Conservation (phyloP, 2,797 vertebrate species). For the Gobionotothen gibberifrons region DNA sequence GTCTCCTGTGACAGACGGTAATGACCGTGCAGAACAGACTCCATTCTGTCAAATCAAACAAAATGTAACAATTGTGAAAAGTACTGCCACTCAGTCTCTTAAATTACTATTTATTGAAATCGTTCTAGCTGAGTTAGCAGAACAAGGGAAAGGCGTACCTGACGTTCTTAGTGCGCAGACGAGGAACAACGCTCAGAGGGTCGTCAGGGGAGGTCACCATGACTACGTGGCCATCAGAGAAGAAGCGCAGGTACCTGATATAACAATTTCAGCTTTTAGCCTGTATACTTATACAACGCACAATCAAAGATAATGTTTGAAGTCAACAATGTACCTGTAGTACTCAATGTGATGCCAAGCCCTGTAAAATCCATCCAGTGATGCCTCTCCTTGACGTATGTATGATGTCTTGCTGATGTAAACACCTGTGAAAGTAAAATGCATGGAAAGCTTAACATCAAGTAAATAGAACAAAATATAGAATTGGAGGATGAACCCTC, state of each 20-base stretch:
- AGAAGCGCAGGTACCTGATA: constrained; percentile 95
- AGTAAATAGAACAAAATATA: background rate
- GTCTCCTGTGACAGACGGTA: constrained; percentile 97
- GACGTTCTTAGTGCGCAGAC: constrained; percentile 89
- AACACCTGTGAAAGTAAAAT: constrained; percentile 83
- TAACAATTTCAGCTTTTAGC: background rate
- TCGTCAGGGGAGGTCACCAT: constrained; percentile 98
- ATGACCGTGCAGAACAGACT: constrained; percentile 94
- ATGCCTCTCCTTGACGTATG: constrained; percentile 97
- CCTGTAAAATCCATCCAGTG: constrained; percentile 97
- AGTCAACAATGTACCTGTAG: constrained; percentile 89
- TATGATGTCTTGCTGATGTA: constrained; percentile 98
- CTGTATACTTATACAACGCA: background rate
- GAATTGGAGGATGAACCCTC: too few relatives aligned
- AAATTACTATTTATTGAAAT: background rate
- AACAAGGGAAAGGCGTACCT: constrained; percentile 79
- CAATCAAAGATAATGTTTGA: background rate
- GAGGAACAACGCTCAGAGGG: constrained; percentile 90
- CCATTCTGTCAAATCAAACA: constrained; percentile 84
- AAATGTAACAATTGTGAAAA: background rate
- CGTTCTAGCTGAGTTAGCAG: background rate
- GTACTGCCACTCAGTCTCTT: background rate
- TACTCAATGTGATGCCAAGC: constrained; percentile 99
- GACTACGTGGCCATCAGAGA: constrained; percentile 93
- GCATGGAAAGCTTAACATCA: background rate